phyloP scores from a whole-genome alignment of 2,113 vertebrate species.

The Varanus salvator region DNA sequence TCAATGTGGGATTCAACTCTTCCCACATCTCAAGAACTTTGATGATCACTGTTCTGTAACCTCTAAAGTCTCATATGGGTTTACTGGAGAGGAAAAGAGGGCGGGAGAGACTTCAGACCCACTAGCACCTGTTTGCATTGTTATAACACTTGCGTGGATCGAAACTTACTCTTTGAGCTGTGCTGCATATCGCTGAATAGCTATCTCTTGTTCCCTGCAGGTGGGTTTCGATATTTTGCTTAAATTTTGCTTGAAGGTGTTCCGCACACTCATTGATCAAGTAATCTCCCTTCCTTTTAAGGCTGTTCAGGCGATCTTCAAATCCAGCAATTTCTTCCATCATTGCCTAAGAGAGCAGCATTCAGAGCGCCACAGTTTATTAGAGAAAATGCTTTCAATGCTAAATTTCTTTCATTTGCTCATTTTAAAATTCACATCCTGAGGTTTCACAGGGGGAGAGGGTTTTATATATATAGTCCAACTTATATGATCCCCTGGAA shows the following conservation, averaged over 20 bases:
- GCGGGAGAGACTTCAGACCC: too few relatives aligned
- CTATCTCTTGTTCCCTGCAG: constrained; percentile 94
- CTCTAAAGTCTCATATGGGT: too few relatives aligned
- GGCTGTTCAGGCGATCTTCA: constrained; percentile 88
- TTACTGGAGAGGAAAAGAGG: too few relatives aligned
- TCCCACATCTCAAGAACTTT: too few relatives aligned
- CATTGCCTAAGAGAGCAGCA: constrained; percentile 83
- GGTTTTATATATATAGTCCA: neutral
- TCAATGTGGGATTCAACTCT: too few relatives aligned
- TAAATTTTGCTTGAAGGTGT: constrained; percentile 89
- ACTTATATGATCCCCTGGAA: neutral
- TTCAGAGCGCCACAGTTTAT: neutral
- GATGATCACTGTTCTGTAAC: too few relatives aligned
- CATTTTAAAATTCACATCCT: neutral
- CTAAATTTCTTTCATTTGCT: neutral
- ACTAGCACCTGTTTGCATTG: neutral
- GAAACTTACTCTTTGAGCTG: constrained; percentile 92
- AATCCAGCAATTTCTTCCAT: constrained; percentile 98
- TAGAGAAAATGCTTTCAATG: neutral
- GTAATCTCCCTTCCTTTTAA: constrained; percentile 86
- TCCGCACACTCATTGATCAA: constrained; percentile 88
- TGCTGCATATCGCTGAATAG: constrained; percentile 97
- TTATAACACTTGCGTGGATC: neutral
- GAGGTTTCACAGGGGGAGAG: too few relatives aligned
- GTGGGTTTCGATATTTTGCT: constrained; percentile 88